Evolutionary conservation across 1,140 invertebrate species (phyloP).

Genomic region (Carcinoscorpius rotundicauda): DNA sequence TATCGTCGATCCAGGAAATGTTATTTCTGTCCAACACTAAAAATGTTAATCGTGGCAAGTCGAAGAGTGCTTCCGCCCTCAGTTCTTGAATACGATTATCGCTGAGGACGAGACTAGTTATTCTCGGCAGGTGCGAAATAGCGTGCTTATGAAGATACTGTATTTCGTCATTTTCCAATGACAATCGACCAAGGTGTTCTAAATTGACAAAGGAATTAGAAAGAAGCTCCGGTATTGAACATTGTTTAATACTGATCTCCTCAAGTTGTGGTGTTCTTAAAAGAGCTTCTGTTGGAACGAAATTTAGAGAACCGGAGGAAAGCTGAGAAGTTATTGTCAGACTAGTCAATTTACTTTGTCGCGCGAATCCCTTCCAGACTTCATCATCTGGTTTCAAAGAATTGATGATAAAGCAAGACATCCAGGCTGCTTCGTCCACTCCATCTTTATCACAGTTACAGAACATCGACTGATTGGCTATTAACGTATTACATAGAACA

Average conservation of each 20-base stretch:
- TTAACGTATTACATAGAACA: too few species aligned
- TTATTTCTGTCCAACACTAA: conserved; percentile 14
- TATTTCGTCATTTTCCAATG: conserved; percentile 10
- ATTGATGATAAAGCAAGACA: conserved; percentile 6
- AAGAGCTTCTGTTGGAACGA: conserved; percentile 4
- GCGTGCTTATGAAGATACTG: conserved; percentile 51
- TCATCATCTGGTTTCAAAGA: not conserved
- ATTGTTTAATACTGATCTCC: conserved; percentile 5
- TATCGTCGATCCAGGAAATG: conserved; percentile 7
- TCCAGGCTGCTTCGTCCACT: not conserved
- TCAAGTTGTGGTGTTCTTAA: not conserved
- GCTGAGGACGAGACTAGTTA: conserved; percentile 81
- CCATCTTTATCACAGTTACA: too few species aligned
- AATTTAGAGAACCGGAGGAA: not conserved
- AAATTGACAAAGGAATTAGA: not conserved
- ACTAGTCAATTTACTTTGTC: conserved; percentile 2
- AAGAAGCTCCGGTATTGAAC: conserved; percentile 1
- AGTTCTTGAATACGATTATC: conserved; percentile 83
- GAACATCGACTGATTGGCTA: too few species aligned
- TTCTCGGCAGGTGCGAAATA: conserved; percentile 66
- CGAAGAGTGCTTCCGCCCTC: not conserved
- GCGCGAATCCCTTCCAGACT: not conserved
- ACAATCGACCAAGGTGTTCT: conserved; percentile 3
- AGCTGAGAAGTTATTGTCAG: conserved; percentile 1
- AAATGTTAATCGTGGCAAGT: not conserved